Conservation (phyloP, 2,113 vertebrate genomes). For the Brachyhypopomus occidentalis region DNA sequence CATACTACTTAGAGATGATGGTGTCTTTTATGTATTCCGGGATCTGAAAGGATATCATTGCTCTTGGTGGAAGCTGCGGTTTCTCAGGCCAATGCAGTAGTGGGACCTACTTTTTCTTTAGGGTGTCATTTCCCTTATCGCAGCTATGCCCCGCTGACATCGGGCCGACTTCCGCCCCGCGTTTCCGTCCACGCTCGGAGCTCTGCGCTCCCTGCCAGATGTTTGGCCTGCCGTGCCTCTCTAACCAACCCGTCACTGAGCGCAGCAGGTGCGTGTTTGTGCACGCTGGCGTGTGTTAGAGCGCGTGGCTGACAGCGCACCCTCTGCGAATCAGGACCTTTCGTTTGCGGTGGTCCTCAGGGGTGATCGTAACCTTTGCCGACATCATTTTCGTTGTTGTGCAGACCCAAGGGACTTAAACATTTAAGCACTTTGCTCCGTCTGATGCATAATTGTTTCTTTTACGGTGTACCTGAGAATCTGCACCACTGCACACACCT, state of each 20-base stretch:
- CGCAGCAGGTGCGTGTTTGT: conserved; percentile 39
- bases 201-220: conserved; percentile 33
- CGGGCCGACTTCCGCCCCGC: neutral
- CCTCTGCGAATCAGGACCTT: neutral
- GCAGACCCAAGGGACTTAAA: conserved; percentile 12
- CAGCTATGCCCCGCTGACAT: conserved; percentile 17
- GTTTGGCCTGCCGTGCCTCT: conserved; percentile 25
- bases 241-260: conserved; percentile 28
- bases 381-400: conserved; percentile 12
- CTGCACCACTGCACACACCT: conserved; percentile 12
- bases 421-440: conserved; percentile 36
- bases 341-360: neutral
- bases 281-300: conserved; percentile 25
- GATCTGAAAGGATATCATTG: neutral
- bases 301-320: neutral
- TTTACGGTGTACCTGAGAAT: conserved; percentile 24
- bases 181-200: neutral
- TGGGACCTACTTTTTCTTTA: neutral
- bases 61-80: neutral
- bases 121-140: conserved; percentile 22
- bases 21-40: neutral
- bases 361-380: neutral
- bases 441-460: conserved; percentile 28
- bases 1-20: neutral
- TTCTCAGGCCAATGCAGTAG: too few relatives aligned